A percentile compares a stretch with the other conserved stretches of the same genome.
Conservation (phyloP, 2,888 invertebrate species). For the Abscondita cerata region DNA sequence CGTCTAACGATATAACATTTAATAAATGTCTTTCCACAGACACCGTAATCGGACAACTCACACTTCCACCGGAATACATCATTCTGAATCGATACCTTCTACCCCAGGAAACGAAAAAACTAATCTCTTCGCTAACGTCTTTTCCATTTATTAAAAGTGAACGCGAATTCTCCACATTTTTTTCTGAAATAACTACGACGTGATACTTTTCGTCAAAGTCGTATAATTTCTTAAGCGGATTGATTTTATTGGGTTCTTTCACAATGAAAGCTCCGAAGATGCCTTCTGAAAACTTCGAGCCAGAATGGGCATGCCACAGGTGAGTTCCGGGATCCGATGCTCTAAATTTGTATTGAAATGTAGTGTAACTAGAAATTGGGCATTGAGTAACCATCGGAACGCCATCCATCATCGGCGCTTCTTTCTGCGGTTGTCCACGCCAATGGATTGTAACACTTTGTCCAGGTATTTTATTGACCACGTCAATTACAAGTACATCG, state of each 20-base stretch:
- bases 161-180: constrained; percentile 55
- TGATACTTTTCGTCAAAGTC: constrained; percentile 76
- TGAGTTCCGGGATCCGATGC: constrained; percentile 74
- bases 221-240: constrained; percentile 68
- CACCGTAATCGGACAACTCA: constrained; percentile 72
- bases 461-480: constrained; percentile 72
- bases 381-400: constrained; percentile 81
- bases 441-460: constrained; percentile 77
- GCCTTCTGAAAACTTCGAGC: constrained; percentile 72
- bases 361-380: constrained; percentile 71
- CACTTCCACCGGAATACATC: constrained; percentile 70
- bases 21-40: constrained; percentile 71
- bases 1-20: constrained; percentile 74
- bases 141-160: constrained; percentile 71
- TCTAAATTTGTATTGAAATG: constrained; percentile 74
- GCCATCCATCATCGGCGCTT: constrained; percentile 78
- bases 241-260: constrained; percentile 67
- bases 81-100: constrained; percentile 71
- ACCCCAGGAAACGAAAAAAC: constrained; percentile 65
- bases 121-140: constrained; percentile 57
- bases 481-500: constrained; percentile 76
- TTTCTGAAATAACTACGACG: constrained; percentile 73
- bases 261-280: constrained; percentile 76
- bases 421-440: constrained; percentile 77
- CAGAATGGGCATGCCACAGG: constrained; percentile 76